phyloP scores from a whole-genome alignment of 2,113 vertebrate genomes.

The Phoenicopterus ruber region DNA sequence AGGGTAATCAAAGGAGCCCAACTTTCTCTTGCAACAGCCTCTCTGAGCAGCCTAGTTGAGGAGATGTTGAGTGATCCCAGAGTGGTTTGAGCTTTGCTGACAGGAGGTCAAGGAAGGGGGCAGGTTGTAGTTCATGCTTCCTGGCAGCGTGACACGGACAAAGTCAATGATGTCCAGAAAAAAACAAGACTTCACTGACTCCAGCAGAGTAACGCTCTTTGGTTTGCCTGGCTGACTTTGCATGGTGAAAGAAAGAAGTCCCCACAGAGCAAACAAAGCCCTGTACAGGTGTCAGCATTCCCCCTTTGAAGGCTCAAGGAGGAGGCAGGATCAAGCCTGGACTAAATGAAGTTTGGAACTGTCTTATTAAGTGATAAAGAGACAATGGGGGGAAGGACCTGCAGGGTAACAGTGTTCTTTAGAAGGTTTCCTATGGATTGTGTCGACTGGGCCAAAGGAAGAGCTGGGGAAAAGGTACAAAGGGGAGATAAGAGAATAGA shows the following conservation, averaged over 20 bases:
- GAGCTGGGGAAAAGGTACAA: background rate
- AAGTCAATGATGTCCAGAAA: background rate
- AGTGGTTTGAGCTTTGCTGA: background rate
- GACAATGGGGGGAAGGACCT: background rate
- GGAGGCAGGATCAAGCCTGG: background rate
- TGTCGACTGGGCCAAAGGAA: background rate
- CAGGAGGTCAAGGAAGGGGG: background rate
- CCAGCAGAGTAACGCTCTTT: background rate
- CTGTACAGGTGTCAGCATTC: background rate
- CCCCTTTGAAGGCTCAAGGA: background rate
- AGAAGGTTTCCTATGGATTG: background rate
- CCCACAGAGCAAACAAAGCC: background rate
- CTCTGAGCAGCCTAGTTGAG: background rate
- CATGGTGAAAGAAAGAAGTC: background rate
- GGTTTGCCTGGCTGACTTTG: background rate
- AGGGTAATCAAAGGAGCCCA: background rate
- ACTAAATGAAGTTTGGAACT: background rate
- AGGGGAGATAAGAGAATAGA: background rate
- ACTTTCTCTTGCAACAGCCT: background rate
- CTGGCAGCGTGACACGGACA: background rate
- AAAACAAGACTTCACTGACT: background rate
- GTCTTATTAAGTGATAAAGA: background rate
- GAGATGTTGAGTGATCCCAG: background rate
- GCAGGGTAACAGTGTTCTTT: rapidly evolving
- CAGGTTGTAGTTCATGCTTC: background rate